These are phyloP conservation scores for Melitaea cinxia DNA, from an alignment of 1,140 invertebrate species.

Conservation along the genomic window DNA sequence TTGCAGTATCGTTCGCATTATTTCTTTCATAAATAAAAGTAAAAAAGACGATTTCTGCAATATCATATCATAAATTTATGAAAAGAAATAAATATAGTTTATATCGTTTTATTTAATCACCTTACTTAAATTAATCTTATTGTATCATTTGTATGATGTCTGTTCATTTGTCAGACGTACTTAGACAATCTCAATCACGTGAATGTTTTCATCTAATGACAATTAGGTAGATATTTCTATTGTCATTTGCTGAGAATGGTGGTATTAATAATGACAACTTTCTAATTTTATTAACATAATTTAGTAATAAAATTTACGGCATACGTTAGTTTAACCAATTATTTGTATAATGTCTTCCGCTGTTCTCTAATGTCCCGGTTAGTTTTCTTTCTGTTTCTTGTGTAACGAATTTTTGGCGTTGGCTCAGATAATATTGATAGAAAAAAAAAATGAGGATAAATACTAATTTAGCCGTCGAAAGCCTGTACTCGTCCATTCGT, in stretches of 20 bases:
- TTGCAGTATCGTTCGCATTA: no score
- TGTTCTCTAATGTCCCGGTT: not conserved
- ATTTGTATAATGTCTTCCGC: not conserved
- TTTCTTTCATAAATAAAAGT: no score
- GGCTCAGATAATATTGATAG: no score
- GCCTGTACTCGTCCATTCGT: no score
- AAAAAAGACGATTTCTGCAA: no score
- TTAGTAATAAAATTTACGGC: not conserved
- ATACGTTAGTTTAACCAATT: not conserved
- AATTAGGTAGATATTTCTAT: slow-evolving; percentile 9
- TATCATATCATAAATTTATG: no score
- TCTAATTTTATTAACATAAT: not conserved
- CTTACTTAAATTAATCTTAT: not conserved
- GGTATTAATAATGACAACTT: not conserved
- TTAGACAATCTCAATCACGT: not conserved
- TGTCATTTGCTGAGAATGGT: not conserved
- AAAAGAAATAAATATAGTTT: no score
- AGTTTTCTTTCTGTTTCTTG: not conserved
- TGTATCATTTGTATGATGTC: not conserved
- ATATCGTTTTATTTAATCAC: no score
- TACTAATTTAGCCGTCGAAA: no score
- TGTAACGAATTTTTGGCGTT: no score
- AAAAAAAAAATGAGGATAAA: no score
- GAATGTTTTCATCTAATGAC: slow-evolving; percentile 2
- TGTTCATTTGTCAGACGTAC: not conserved